phyloP scores from a whole-genome alignment of 2,888 invertebrate species.

The Ethmia dodecea region DNA sequence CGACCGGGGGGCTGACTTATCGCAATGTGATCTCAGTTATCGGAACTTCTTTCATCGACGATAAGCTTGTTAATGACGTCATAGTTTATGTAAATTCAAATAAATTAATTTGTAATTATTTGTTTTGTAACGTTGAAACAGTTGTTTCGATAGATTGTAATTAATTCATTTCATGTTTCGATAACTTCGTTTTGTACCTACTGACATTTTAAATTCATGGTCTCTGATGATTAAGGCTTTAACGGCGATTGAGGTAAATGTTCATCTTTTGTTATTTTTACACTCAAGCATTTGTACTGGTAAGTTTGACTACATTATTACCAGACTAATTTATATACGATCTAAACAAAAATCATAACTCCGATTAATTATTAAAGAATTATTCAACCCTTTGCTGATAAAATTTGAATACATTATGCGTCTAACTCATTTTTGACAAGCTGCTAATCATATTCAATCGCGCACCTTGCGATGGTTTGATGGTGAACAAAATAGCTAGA shows the following conservation, averaged over 20 bases:
- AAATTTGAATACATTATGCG: constrained; percentile 64
- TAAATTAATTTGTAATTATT: constrained; percentile 22
- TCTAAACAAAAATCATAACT: too few relatives aligned
- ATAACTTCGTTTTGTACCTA: too few relatives aligned
- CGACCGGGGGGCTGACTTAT: constrained; percentile 45
- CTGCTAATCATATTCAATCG: constrained; percentile 75
- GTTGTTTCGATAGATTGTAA: too few relatives aligned
- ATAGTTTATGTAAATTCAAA: constrained; percentile 30
- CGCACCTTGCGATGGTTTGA: constrained; percentile 67
- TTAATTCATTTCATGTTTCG: too few relatives aligned
- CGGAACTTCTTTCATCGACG: constrained; percentile 50
- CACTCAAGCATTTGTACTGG: too few relatives aligned
- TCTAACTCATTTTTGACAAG: constrained; percentile 73
- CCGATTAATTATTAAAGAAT: constrained; percentile 36
- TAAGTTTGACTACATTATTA: too few relatives aligned
- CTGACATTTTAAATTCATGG: too few relatives aligned
- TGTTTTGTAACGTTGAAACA: constrained; percentile 14
- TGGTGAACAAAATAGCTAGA: constrained; percentile 46
- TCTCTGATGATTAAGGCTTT: too few relatives aligned
- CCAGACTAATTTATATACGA: too few relatives aligned
- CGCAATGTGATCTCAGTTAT: constrained; percentile 44
- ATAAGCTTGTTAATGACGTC: constrained; percentile 31
- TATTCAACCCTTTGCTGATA: constrained; percentile 58
- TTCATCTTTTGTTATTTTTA: too few relatives aligned
- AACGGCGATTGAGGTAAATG: too few relatives aligned